Evolutionary conservation across 2,888 invertebrate genomes (phyloP), one percentile per base, ranked within the genome.

Genomic region (Serripes groenlandicus): DNA sequence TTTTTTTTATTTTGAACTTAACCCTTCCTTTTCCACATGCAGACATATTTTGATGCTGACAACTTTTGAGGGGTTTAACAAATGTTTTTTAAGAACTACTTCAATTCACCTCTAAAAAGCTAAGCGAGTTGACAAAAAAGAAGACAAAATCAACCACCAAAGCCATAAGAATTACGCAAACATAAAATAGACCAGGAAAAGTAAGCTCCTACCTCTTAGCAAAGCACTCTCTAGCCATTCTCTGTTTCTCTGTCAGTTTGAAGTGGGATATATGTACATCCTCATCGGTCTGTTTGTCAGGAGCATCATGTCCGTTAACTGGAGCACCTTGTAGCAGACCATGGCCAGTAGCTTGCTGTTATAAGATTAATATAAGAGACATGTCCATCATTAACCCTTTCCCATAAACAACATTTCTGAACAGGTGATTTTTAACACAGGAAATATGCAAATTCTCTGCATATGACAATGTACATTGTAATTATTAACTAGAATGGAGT

Each of bases 211-310:
- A 93, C 93, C 93, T 92, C 83, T 90, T 93, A 1, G 90, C 89
- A 81, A 93, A 88, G 52, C 88, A 82, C 30, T 92, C 89, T 75
- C 90, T 92, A 3, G 91, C 87, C 30, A 83, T 75, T 72, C 85
- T 89, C 78, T 93, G 91, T 82, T 91, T 92, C 7, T 92, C 92
- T 37, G 90, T 86, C 37, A 91, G 83, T 34, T 81, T 80, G 80
- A 89, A 92, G 74, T 92, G 86, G 15, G 90, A 88, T 30, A 93
- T 92, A 30, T 90, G 81, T 49, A 93, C 87, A 76, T 92, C 92
- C 58, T 87, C 89, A 64, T 82, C 64, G 54, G 80, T 85, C 15
- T 78, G 81, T 72, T 80, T 82, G 21, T 88, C 90, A 18, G 88
- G 86, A 2, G 84, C 89, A 49, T 87, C 78, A 1, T 32, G 56